Evolutionary conservation across 2,888 invertebrate species (phyloP), one percentile per base, ranked within the genome.

Genomic region (Sphaerophoria rueppellii): DNA sequence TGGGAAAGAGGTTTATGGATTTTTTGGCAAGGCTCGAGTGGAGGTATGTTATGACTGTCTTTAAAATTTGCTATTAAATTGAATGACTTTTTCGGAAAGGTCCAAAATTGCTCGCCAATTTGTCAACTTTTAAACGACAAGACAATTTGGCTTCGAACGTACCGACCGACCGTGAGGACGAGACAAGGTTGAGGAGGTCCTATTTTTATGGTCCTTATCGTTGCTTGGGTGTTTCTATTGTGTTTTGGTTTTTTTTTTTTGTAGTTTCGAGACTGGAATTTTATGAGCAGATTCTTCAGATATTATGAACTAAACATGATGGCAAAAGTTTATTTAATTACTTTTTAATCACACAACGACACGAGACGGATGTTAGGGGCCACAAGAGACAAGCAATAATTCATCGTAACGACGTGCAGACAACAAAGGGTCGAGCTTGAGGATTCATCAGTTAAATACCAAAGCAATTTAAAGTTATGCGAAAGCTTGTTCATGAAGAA

Each of bases 41-140:
- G 43, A 40, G 60, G 16, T 58, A 58, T 40, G 43, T 40, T 67
- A 67, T 54, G 35, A 32, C 32, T 57, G 61, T 37, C 63, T 73
- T 79, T 43, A 65, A 82, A 82, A 79, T 58, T 58, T 73, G 57
- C 57, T 54, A 79, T 75, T 83, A 74, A 74, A 75, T 61, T 54
- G 60, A 79, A 79, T 83, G 61, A 9, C 43, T 57, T 12, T 32
- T 72, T 73, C 46, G 34, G 43, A 61, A 24, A 65, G 40, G 16
- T 55, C n/a, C 35, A 12, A 16, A 24, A 7, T 43, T 37, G 60
- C 54, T 61, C 40, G 24, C 16, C 67, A 43, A 35, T 73, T 54
- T 75, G 48, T 43, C 40, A n/a, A 63, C 50, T 61, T 74, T 65
- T 65, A 65, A 24, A 69, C 50, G 61, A 52, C 14, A 37, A 24